Evolutionary conservation across 2,113 vertebrate species (phyloP).

Genomic region (Gasterosteus nipponicus): DNA sequence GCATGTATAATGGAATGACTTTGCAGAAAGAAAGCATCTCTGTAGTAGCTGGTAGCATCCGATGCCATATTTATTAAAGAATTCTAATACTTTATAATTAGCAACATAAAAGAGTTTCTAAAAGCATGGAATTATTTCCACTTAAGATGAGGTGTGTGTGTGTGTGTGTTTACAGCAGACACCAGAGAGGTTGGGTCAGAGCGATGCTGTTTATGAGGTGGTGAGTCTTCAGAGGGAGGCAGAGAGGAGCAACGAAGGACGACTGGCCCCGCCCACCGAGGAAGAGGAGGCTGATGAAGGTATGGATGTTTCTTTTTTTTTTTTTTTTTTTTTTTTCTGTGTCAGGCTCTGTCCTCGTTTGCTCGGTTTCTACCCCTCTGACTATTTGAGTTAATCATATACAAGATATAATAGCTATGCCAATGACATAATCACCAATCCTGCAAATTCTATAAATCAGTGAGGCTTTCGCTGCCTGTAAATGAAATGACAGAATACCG

Average conservation of each 20-base stretch:
- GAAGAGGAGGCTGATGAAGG: conserved; percentile 94
- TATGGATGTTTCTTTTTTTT: conserved; percentile 47
- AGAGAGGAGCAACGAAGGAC: conserved; percentile 83
- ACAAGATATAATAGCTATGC: neutral
- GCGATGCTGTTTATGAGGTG: conserved; percentile 93
- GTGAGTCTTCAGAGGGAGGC: conserved; percentile 91
- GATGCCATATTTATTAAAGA: neutral
- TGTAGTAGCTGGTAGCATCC: neutral
- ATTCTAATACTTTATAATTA: neutral
- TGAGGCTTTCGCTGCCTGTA: neutral
- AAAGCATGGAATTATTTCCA: neutral
- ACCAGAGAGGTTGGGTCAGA: conserved; percentile 83
- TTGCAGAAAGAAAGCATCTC: neutral
- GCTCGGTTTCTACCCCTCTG: neutral
- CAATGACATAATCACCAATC: conserved; percentile 3
- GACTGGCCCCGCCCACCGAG: conserved; percentile 83
- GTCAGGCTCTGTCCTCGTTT: neutral
- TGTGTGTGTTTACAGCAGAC: conserved; percentile 74
- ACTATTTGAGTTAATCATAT: neutral
- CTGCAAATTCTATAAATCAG: neutral
- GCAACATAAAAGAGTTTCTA: neutral
- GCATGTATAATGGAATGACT: neutral
- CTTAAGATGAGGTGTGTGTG: neutral
- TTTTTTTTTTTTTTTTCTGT: neutral
- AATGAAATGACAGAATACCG: neutral